Evolutionary conservation across 2,888 invertebrate species (phyloP).

Genomic region (Drosophila mulleri): DNA sequence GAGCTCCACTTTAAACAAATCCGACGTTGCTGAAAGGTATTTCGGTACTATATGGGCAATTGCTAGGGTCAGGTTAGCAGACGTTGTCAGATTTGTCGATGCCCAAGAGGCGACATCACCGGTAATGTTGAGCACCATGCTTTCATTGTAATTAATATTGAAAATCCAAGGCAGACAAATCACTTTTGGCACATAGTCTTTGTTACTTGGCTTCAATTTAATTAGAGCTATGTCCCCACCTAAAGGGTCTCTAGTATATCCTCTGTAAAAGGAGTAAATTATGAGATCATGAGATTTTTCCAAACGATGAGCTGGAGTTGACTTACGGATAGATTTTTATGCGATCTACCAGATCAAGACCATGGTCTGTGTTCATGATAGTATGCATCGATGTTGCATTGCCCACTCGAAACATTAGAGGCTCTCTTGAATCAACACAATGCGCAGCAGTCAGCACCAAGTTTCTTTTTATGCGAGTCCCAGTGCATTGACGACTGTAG

Average conservation of each 20-base stretch:
- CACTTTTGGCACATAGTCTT: background rate
- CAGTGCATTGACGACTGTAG: conserved; percentile 13
- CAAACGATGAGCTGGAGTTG: too few relatives aligned
- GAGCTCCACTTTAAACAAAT: fast-evolving
- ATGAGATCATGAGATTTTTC: background rate
- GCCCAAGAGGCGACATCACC: background rate
- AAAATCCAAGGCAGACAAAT: conserved; percentile 28
- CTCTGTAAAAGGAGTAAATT: background rate
- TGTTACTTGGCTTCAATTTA: background rate
- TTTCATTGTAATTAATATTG: background rate
- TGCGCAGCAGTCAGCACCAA: conserved; percentile 47
- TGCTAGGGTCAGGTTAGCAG: background rate
- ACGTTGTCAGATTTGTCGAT: too few relatives aligned
- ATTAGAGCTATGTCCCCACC: background rate
- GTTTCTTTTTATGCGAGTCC: conserved; percentile 19
- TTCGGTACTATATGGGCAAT: fast-evolving
- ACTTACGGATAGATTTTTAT: background rate
- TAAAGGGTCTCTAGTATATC: background rate
- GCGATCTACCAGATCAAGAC: background rate
- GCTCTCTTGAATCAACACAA: conserved; percentile 13
- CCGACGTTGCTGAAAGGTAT: fast-evolving
- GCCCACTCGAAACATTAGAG: conserved; percentile 10
- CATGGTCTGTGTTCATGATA: background rate
- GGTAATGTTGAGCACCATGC: fast-evolving
- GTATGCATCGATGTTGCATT: fast-evolving